These are phyloP conservation scores for Pseudorhombus dupliciocellatus DNA, from an alignment of 2,113 vertebrate genomes.

Conservation along the genomic window DNA sequence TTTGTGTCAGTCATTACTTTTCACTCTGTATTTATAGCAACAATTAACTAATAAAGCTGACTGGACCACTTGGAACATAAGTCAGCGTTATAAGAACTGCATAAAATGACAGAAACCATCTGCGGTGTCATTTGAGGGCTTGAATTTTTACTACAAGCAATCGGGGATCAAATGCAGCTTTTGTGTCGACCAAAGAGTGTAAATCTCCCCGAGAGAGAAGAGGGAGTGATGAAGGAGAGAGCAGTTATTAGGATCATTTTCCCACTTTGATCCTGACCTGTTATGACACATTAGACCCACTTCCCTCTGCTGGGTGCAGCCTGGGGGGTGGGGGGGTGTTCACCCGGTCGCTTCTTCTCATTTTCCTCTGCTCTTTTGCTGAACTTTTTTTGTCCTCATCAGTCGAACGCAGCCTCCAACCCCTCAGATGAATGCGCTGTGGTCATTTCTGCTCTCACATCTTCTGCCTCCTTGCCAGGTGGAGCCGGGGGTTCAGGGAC, in stretches of 20 bases:
- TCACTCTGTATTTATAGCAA: no score
- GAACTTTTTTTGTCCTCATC: conserved; percentile 21
- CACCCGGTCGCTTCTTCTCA: background rate
- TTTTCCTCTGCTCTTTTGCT: conserved; percentile 15
- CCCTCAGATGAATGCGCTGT: background rate
- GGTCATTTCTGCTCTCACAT: conserved; percentile 14
- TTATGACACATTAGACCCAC: conserved; percentile 69
- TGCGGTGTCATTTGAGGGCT: conserved; percentile 12
- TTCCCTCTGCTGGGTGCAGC: conserved; percentile 53
- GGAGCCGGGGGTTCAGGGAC: conserved; percentile 56
- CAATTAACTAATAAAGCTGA: no score
- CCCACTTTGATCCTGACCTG: conserved; percentile 70
- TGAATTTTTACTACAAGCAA: conserved; percentile 9
- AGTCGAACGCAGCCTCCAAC: conserved; percentile 4
- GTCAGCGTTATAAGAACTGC: background rate
- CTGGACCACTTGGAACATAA: no score
- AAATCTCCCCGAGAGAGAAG: conserved; percentile 12
- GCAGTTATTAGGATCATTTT: conserved; percentile 61
- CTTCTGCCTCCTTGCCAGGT: conserved; percentile 51
- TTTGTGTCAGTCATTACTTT: no score
- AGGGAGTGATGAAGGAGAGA: conserved; percentile 29
- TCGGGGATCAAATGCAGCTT: conserved; percentile 21
- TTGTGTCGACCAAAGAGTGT: conserved; percentile 19
- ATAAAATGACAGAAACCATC: background rate
- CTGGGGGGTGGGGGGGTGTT: background rate